These are phyloP conservation scores for Shargacucullia verbasci DNA, from an alignment of 2,888 invertebrate species.

Conservation along the genomic window DNA sequence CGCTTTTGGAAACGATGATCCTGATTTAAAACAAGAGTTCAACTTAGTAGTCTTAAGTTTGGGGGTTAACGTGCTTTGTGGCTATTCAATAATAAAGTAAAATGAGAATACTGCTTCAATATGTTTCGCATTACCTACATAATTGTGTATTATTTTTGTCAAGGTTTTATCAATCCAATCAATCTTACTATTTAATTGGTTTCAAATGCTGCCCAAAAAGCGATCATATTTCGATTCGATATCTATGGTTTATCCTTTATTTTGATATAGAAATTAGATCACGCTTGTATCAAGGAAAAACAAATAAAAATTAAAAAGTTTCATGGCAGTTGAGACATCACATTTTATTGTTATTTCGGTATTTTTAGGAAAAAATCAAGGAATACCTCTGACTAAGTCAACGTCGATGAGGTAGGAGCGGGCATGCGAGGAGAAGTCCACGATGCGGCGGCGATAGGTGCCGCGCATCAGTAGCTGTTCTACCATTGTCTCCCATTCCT, in stretches of 20 bases:
- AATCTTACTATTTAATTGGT: too few relatives aligned
- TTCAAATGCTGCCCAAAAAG: too few relatives aligned
- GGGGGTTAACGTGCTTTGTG: background rate
- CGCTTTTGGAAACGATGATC: slow-evolving; percentile 98
- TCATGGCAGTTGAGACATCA: background rate
- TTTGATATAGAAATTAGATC: too few relatives aligned
- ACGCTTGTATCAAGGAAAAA: background rate
- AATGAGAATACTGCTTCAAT: too few relatives aligned
- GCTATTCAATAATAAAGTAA: background rate
- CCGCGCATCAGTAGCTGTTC: slow-evolving; percentile 91
- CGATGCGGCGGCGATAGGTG: slow-evolving; percentile 90
- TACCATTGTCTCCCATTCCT: slow-evolving; percentile 98
- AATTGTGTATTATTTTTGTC: too few relatives aligned
- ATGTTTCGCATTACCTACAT: too few relatives aligned
- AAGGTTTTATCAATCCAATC: too few relatives aligned
- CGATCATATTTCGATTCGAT: too few relatives aligned
- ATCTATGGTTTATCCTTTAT: too few relatives aligned
- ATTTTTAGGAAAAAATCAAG: background rate
- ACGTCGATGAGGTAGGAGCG: slow-evolving; percentile 98
- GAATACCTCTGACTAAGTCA: slow-evolving; percentile 96
- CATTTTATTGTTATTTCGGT: too few relatives aligned
- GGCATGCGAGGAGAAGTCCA: slow-evolving; percentile 95
- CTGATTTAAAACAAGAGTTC: slow-evolving; percentile 77
- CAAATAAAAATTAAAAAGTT: background rate
- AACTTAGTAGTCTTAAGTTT: background rate